Percentiles rank a stretch among this genome's conserved stretches.
Evolutionary conservation across 2,888 invertebrate genomes (phyloP).

Genomic region (Iselma pallidipennis): DNA sequence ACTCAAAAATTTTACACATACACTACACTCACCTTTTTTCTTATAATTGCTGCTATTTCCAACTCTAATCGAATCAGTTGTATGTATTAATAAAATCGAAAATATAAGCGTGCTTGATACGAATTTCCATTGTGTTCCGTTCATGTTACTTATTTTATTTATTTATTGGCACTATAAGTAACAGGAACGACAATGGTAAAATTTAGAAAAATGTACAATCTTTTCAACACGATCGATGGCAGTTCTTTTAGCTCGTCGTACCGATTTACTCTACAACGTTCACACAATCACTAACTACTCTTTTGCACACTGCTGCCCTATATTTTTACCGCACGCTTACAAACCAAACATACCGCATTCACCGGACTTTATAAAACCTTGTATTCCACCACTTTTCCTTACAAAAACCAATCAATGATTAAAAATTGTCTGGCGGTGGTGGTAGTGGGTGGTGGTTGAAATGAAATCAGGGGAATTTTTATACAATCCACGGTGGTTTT

Average conservation of each 20-base stretch:
- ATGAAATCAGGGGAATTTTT: too few relatives aligned
- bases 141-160: conserved; percentile 35
- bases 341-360: conserved; percentile 59
- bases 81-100: conserved; percentile 27
- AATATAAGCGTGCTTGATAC: conserved; percentile 27
- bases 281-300: conserved; percentile 44
- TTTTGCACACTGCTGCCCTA: conserved; percentile 56
- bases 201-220: too few relatives aligned
- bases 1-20: too few relatives aligned
- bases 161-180: not conserved
- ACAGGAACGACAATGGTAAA: too few relatives aligned
- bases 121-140: conserved; percentile 36
- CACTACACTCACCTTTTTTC: conserved; percentile 42
- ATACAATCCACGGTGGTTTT: conserved; percentile 14
- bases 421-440: conserved; percentile 1
- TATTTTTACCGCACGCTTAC: conserved; percentile 63
- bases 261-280: conserved; percentile 15
- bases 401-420: conserved; percentile 10
- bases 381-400: conserved; percentile 36
- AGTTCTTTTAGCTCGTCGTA: too few relatives aligned
- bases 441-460: too few relatives aligned
- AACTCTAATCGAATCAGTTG: conserved; percentile 35
- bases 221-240: too few relatives aligned
- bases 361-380: conserved; percentile 69
- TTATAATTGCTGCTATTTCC: conserved; percentile 23